These are phyloP conservation scores for Oncopodura yosiiana DNA, from an alignment of 1,140 invertebrate species.

Conservation along the genomic window DNA sequence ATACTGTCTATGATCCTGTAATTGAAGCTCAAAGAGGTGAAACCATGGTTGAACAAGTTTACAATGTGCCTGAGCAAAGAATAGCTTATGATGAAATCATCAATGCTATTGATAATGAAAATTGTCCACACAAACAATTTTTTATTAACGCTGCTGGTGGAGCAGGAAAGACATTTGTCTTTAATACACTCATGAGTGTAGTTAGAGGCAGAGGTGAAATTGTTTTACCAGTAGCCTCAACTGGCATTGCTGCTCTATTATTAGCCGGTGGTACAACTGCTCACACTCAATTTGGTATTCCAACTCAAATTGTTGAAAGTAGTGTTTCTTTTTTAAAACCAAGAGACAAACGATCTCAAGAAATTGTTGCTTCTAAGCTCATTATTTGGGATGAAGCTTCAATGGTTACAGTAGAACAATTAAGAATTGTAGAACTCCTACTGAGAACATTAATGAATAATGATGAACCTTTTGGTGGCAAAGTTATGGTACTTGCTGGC, in stretches of 20 bases:
- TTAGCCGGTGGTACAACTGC: slow-evolving; percentile 10
- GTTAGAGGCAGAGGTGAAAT: not conserved
- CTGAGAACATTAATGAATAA: slow-evolving; percentile 4
- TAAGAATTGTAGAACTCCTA: not conserved
- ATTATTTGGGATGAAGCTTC: slow-evolving; percentile 9
- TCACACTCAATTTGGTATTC: slow-evolving; percentile 13
- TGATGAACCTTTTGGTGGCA: slow-evolving; percentile 13
- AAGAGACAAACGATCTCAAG: not conserved
- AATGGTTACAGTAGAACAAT: not conserved
- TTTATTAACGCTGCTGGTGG: slow-evolving; percentile 16
- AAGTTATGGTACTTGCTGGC: slow-evolving; percentile 10
- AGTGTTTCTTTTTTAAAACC: not conserved
- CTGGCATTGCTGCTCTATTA: slow-evolving; percentile 14
- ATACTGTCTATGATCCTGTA: not conserved
- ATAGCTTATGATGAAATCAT: not conserved
- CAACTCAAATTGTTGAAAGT: not conserved
- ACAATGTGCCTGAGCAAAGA: not conserved
- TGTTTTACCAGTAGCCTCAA: slow-evolving; percentile 2
- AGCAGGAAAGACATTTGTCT: slow-evolving; percentile 11
- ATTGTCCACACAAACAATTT: not conserved
- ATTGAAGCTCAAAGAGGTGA: not conserved
- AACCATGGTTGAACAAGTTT: not conserved
- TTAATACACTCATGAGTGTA: not conserved
- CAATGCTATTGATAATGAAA: not conserved
- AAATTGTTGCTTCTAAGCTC: not conserved